A percentile compares a stretch with the other conserved stretches of the same genome.
Conservation (phyloP, 2,113 vertebrate genomes). For the Ochotona princeps region DNA sequence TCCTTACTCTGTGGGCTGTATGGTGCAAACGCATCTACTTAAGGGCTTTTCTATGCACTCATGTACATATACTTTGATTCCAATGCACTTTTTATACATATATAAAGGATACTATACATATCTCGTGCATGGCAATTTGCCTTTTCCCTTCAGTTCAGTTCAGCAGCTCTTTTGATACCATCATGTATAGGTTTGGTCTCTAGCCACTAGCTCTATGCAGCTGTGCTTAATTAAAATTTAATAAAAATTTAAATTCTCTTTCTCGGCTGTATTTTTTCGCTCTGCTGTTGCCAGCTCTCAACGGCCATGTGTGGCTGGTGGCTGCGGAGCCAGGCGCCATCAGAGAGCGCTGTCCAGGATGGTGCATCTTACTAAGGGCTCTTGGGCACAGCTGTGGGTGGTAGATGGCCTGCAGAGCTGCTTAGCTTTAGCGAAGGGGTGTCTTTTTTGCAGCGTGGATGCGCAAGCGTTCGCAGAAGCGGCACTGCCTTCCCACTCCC, state of each 20-base stretch:
- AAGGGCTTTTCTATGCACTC: background rate
- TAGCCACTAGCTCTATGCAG: background rate
- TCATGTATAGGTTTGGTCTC: background rate
- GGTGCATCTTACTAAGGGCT: no score
- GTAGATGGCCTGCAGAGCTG: accelerated
- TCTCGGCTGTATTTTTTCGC: background rate
- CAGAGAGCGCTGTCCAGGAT: no score
- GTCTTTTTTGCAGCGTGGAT: background rate
- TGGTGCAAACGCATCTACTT: background rate
- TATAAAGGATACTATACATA: no score
- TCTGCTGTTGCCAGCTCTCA: background rate
- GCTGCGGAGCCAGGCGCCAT: accelerated
- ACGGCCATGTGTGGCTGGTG: background rate
- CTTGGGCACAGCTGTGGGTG: no score
- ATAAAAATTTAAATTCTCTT: background rate
- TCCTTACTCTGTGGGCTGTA: background rate
- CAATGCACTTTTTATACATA: no score
- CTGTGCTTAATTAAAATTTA: constrained; percentile 39
- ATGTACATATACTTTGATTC: background rate
- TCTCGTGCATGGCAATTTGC: background rate
- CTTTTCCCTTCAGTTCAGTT: background rate
- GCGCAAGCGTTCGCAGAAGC: background rate
- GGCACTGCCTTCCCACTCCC: background rate
- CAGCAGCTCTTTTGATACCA: background rate
- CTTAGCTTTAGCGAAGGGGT: background rate